Evolutionary conservation across 2,888 invertebrate genomes (phyloP).

Genomic region (Drosophila longiperda): DNA sequence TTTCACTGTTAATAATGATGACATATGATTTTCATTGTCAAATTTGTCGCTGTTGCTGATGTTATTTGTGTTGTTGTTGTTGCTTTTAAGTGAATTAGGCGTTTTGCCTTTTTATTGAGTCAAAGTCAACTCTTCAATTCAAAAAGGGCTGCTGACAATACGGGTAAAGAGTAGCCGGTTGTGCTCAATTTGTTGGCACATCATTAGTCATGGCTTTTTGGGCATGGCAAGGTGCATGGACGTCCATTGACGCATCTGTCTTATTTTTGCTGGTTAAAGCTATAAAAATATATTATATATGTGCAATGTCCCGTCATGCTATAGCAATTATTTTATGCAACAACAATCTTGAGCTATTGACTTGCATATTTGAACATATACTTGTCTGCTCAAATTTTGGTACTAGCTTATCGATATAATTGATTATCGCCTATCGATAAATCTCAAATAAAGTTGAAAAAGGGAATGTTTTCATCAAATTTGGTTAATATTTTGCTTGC

Average conservation of each 20-base stretch:
- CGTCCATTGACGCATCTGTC: conserved; percentile 62
- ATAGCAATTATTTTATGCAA: neutral
- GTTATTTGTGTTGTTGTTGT: conserved; percentile 15
- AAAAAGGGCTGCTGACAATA: conserved; percentile 8
- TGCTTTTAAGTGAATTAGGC: conserved; percentile 81
- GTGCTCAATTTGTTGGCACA: conserved; percentile 83
- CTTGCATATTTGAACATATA: neutral
- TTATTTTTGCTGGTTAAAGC: conserved; percentile 43
- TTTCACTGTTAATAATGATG: conserved; percentile 85
- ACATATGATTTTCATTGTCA: conserved; percentile 85
- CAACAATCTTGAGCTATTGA: neutral
- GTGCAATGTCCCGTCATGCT: neutral
- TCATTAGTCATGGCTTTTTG: conserved; percentile 79
- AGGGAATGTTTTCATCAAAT: no score
- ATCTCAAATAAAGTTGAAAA: neutral
- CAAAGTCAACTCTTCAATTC: conserved; percentile 45
- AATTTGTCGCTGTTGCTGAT: conserved; percentile 56
- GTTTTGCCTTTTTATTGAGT: conserved; percentile 77
- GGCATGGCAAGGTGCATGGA: conserved; percentile 48
- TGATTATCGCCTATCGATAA: neutral
- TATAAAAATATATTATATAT: neutral
- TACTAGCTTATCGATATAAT: neutral
- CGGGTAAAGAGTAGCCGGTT: conserved; percentile 63
- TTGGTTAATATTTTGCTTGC: neutral
- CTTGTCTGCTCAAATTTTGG: neutral